Evolutionary conservation across 2,113 vertebrate genomes (phyloP).

Genomic region (Lampris megalopsis): DNA sequence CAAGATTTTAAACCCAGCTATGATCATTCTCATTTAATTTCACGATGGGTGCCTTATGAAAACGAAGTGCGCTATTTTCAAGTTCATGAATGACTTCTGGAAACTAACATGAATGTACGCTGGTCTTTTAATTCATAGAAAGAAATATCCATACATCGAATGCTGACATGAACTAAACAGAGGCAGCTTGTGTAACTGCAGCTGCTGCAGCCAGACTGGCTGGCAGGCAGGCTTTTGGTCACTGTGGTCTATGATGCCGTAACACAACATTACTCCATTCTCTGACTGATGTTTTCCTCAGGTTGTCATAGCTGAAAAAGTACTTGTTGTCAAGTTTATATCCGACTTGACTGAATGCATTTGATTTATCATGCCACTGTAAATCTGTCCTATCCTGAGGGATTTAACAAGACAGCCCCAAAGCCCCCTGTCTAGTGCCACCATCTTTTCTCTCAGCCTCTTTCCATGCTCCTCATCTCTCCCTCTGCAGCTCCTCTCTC

Average conservation of each 20-base stretch:
- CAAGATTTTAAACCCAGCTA: too few species aligned
- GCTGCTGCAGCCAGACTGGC: slow-evolving; percentile 10
- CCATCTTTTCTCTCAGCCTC: neutral
- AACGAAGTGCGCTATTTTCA: too few species aligned
- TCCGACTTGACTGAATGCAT: slow-evolving; percentile 34
- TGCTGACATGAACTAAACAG: slow-evolving; percentile 4
- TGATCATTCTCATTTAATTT: too few species aligned
- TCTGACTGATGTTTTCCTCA: slow-evolving; percentile 52
- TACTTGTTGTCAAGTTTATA: slow-evolving; percentile 27
- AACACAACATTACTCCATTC: slow-evolving; percentile 40
- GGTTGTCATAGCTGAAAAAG: slow-evolving; percentile 53
- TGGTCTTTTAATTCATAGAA: slow-evolving; percentile 4
- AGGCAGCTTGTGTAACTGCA: slow-evolving; percentile 27
- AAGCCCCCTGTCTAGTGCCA: neutral
- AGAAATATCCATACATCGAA: slow-evolving; percentile 7
- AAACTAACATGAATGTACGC: neutral
- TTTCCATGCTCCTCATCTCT: neutral
- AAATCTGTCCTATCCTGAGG: slow-evolving; percentile 28
- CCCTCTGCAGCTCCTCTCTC: neutral
- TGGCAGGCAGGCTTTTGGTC: slow-evolving; percentile 38
- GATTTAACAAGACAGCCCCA: slow-evolving; percentile 16
- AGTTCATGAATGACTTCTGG: too few species aligned
- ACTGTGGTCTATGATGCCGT: slow-evolving; percentile 53
- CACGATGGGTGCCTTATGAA: too few species aligned
- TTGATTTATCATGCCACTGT: slow-evolving; percentile 11